phyloP scores from a whole-genome alignment of 2,113 vertebrate species.

The Notothenia coriiceps region DNA sequence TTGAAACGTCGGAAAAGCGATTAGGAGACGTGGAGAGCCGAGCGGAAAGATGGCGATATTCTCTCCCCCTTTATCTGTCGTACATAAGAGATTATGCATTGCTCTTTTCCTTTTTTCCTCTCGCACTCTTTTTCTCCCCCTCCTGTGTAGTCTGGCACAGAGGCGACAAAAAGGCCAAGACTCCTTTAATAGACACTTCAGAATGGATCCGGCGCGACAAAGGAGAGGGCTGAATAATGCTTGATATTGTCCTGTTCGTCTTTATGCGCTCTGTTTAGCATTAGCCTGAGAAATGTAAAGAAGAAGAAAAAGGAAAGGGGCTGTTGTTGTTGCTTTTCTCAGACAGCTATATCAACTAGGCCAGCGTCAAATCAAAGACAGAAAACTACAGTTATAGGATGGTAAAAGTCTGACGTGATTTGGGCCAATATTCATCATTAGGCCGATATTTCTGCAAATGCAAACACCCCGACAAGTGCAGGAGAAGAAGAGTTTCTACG shows the following conservation, averaged over 20 bases:
- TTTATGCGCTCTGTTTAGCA: slow-evolving; percentile 70
- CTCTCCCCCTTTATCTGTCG: slow-evolving; percentile 73
- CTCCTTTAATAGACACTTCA: slow-evolving; percentile 79
- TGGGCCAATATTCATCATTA: slow-evolving; percentile 4
- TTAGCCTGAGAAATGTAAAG: slow-evolving; percentile 67
- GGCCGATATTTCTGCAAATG: slow-evolving; percentile 28
- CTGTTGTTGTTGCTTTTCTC: slow-evolving; percentile 54
- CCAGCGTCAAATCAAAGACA: slow-evolving; percentile 46
- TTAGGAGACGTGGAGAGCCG: slow-evolving; percentile 75
- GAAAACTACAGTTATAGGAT: not conserved
- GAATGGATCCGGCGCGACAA: slow-evolving; percentile 66
- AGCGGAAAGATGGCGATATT: slow-evolving; percentile 75
- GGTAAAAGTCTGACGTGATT: not conserved
- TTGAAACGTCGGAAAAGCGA: slow-evolving; percentile 82
- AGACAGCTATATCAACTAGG: slow-evolving; percentile 69
- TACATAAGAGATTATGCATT: slow-evolving; percentile 73
- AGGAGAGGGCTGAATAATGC: slow-evolving; percentile 70
- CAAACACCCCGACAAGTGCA: slow-evolving; percentile 16
- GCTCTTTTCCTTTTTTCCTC: slow-evolving; percentile 34
- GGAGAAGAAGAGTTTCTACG: slow-evolving; percentile 28
- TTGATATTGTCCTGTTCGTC: slow-evolving; percentile 74
- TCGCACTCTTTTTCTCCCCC: slow-evolving; percentile 17
- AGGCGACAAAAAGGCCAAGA: slow-evolving; percentile 74
- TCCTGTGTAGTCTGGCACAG: slow-evolving; percentile 59
- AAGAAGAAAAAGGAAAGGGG: slow-evolving; percentile 29